Base-by-base conservation (phyloP, 2,888 invertebrate genomes). In the Capitulum mitella region DNA sequence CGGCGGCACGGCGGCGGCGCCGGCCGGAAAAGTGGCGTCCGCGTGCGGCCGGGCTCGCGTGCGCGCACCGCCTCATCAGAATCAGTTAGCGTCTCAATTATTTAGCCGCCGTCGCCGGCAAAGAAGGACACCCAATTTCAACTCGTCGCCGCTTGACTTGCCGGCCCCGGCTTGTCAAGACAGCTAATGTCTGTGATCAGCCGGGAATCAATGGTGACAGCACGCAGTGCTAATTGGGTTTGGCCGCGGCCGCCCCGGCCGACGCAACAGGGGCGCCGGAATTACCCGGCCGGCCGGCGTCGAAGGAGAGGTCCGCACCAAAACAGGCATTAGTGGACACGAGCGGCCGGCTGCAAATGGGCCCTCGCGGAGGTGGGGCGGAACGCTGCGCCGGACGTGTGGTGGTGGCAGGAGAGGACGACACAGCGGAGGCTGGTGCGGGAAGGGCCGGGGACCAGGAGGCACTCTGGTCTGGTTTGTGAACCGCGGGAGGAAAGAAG, bases 51-150 rank as follows among this genome's bases (percentile, higher is more conserved):
- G 32, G 0, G 16, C 32, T 61, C 61, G 61, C 61, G 61, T 61
- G 61, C 12, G 12, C 16, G n/a, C 16, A 32, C 16, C 61, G 61
- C 32, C 61, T 61, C 61, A 61, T 61, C 61, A 61, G 61, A 61
- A 32, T 61, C 61, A 61, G 61, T 61, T 61, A 61, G 61, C 32
- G 61, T 61, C 61, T 61, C 61, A 61, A 61, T 61, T 61, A 61
- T 61, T 61, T n/a, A 61, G 32, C 16, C 16, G 32, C 16, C 32
- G 61, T 16, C 61, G 8, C 16, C 61, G 32, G 61, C 32, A 61
- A 32, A 61, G 61, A 61, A 61, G 61, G 61, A 61, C 61, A 61
- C 16, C 61, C 61, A 61, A 61, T 61, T 61, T 61, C 10, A 61
- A 61, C 61, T 61, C 32, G 61, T 61, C 61, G 61, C 32, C 61